Evolutionary conservation across 2,113 vertebrate species (phyloP).

Genomic region (Saccopteryx leptura): DNA sequence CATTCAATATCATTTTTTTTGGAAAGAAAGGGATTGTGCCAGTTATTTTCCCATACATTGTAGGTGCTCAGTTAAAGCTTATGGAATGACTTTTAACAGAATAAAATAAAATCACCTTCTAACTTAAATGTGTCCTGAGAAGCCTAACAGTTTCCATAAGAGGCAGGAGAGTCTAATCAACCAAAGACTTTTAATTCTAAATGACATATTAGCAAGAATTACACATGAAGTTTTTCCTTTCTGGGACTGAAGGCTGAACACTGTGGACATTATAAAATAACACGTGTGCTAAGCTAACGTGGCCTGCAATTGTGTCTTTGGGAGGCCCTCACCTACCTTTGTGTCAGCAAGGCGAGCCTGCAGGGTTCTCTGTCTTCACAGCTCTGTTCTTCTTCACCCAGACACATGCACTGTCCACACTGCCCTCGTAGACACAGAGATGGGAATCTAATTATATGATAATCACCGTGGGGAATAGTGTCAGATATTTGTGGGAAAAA

Average conservation of each 20-base stretch:
- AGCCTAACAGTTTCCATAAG: neutral
- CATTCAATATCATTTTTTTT: conserved; percentile 19
- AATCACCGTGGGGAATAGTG: conserved; percentile 50
- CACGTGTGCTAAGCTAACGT: neutral
- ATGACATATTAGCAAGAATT: neutral
- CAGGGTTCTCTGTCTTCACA: neutral
- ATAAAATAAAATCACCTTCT: neutral
- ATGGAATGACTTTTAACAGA: neutral
- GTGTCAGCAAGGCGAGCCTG: neutral
- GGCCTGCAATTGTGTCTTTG: neutral
- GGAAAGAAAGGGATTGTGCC: neutral
- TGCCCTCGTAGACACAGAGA: neutral
- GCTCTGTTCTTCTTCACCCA: neutral
- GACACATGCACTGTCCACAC: too few species aligned
- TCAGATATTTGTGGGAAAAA: neutral
- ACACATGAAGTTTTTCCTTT: neutral
- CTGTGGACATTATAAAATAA: neutral
- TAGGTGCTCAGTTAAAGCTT: neutral
- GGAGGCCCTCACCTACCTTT: conserved; percentile 47
- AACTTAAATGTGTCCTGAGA: conserved; percentile 20
- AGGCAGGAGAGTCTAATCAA: neutral
- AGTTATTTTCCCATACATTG: neutral
- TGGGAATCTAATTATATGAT: neutral
- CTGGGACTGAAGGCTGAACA: neutral
- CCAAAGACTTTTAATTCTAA: neutral